Evolutionary conservation across 35 echinoderm and acorn worm genomes (phyloP).

Genomic region (Apostichopus japonicus): DNA sequence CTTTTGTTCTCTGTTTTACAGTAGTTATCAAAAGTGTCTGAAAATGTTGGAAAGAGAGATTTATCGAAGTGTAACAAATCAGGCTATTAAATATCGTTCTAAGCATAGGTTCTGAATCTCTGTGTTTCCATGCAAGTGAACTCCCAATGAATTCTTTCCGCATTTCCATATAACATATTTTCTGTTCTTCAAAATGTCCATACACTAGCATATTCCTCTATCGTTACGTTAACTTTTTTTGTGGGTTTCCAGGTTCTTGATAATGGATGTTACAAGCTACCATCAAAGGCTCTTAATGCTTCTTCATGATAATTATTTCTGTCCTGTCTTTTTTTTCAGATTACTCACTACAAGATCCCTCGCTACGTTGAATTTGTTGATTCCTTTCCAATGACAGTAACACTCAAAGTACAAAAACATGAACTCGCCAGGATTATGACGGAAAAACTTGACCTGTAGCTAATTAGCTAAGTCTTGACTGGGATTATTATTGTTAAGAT

Average conservation of each 20-base stretch:
- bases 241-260: too few species aligned
- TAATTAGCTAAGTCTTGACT: not conserved
- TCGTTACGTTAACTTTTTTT: too few species aligned
- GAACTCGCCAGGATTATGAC: conserved; percentile 59
- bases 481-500: too few species aligned
- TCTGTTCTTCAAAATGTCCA: too few species aligned
- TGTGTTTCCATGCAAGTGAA: too few species aligned
- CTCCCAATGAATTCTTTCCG: too few species aligned
- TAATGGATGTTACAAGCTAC: too few species aligned
- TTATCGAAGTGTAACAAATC: not conserved
- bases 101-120: too few species aligned
- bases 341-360: conserved; percentile 75
- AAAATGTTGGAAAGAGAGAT: not conserved
- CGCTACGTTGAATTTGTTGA: conserved; percentile 65
- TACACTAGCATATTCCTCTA: too few species aligned
- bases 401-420: conserved; percentile 70
- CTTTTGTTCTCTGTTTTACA: not conserved
- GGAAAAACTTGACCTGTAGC: conserved; percentile 34
- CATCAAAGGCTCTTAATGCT: too few species aligned
- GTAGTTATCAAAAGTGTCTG: not conserved
- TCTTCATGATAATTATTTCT: not conserved
- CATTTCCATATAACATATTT: too few species aligned
- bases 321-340: conserved; percentile 5
- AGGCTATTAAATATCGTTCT: too few species aligned
- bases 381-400: conserved; percentile 53